Evolutionary conservation across 1,140 invertebrate genomes (phyloP).

Genomic region (Cotesia typhae): DNA sequence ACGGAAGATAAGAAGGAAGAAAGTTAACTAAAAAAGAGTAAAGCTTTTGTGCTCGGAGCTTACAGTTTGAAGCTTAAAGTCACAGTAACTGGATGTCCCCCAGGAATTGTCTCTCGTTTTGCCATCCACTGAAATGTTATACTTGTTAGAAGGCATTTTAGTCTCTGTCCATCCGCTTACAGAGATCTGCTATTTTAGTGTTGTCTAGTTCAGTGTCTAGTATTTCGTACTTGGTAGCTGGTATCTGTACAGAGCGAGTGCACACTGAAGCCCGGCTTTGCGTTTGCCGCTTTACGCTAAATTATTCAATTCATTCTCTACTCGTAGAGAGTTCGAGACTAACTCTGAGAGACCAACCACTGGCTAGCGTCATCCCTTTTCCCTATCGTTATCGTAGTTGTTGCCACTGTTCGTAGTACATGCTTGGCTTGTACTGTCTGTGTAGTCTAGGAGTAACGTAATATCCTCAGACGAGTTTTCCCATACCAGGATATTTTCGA

Average conservation of each 20-base stretch:
- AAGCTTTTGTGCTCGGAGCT: neutral
- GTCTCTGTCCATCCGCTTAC: neutral
- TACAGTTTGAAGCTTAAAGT: neutral
- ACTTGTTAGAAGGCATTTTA: neutral
- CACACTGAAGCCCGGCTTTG: slow-evolving; percentile 37
- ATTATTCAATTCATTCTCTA: slow-evolving; percentile 54
- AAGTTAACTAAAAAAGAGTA: neutral
- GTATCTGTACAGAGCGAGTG: slow-evolving; percentile 29
- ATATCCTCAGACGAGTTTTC: slow-evolving; percentile 16
- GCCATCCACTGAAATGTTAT: neutral
- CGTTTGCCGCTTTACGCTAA: slow-evolving; percentile 40
- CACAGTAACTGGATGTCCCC: slow-evolving; percentile 4
- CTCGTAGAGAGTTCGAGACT: slow-evolving; percentile 37
- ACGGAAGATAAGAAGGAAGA: slow-evolving; percentile 16
- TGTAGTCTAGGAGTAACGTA: neutral
- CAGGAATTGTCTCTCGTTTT: neutral
- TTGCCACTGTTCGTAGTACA: neutral
- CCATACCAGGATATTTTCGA: slow-evolving; percentile 7
- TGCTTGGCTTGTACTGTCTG: neutral
- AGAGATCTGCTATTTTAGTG: neutral
- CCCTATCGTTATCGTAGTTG: too few species aligned
- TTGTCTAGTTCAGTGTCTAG: neutral
- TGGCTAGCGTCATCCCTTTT: neutral
- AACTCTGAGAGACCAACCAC: slow-evolving; percentile 31
- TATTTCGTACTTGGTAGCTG: too few species aligned